These are phyloP conservation scores for Pygocentrus nattereri DNA, from an alignment of 2,797 vertebrate species.

Conservation along the genomic window DNA sequence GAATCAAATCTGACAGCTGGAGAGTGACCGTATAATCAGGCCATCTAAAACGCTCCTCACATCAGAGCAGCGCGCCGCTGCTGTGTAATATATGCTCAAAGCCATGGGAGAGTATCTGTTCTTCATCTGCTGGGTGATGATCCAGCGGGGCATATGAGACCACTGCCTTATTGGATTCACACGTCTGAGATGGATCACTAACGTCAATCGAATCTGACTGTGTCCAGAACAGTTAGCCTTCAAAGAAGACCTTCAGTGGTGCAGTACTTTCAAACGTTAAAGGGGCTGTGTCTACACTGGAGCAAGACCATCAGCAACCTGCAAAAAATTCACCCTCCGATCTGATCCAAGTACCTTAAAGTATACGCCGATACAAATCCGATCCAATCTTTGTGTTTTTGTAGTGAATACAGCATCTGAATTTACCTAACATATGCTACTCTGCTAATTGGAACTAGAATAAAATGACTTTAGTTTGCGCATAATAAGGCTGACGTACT, in stretches of 20 bases:
- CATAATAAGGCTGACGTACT: too few relatives aligned
- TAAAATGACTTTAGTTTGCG: too few relatives aligned
- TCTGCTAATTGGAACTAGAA: too few relatives aligned
- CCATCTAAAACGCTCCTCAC: constrained; percentile 34
- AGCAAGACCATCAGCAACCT: not conserved
- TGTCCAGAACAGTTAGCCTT: not conserved
- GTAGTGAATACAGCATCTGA: too few relatives aligned
- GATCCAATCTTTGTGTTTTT: too few relatives aligned
- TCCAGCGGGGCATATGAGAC: constrained; percentile 64
- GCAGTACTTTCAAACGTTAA: not conserved
- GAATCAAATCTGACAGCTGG: constrained; percentile 47
- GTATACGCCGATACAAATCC: too few relatives aligned
- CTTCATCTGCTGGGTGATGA: constrained; percentile 65
- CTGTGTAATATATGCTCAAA: constrained; percentile 7
- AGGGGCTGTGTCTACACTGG: not conserved
- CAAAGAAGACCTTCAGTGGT: not conserved
- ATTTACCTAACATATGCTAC: too few relatives aligned
- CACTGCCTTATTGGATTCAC: constrained; percentile 62
- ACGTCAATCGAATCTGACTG: constrained; percentile 16
- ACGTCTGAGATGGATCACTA: constrained; percentile 51
- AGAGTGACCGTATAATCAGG: constrained; percentile 46
- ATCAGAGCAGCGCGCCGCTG: not conserved
- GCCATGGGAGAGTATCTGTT: constrained; percentile 51
- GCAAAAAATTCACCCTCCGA: too few relatives aligned
- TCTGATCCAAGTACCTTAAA: too few relatives aligned